Evolutionary conservation across 2,113 vertebrate species (phyloP).

Genomic region (Abramis brama): DNA sequence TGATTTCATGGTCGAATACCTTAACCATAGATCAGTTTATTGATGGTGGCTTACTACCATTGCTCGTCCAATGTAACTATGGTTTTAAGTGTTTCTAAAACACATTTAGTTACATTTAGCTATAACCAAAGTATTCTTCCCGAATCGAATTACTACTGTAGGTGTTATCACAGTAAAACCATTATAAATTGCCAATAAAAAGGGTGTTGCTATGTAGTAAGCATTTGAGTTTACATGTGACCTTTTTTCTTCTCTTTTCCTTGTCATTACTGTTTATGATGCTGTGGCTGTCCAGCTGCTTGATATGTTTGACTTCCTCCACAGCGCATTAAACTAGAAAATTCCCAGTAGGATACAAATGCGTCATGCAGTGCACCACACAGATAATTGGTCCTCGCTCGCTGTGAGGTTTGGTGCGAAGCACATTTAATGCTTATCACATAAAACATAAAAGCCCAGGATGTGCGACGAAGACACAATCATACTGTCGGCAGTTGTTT

Average conservation of each 20-base stretch:
- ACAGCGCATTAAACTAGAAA: neutral
- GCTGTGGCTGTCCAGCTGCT: neutral
- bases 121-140: neutral
- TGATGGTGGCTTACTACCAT: neutral
- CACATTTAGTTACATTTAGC: neutral
- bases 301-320: constrained; percentile 9
- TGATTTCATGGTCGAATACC: too few relatives aligned
- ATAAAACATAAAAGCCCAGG: constrained; percentile 6
- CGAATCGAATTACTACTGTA: neutral
- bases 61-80: neutral
- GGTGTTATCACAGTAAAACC: neutral
- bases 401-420: constrained; percentile 1
- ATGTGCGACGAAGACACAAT: neutral
- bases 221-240: neutral
- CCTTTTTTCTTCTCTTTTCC: neutral
- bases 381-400: neutral
- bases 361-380: constrained; percentile 9
- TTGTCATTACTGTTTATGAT: neutral
- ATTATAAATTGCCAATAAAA: neutral
- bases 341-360: constrained; percentile 8
- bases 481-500: neutral
- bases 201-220: neutral
- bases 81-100: neutral
- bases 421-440: neutral
- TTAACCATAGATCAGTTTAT: neutral